phyloP scores from a whole-genome alignment of 2,888 invertebrate genomes.

The Hirtodrosophila duncani region DNA sequence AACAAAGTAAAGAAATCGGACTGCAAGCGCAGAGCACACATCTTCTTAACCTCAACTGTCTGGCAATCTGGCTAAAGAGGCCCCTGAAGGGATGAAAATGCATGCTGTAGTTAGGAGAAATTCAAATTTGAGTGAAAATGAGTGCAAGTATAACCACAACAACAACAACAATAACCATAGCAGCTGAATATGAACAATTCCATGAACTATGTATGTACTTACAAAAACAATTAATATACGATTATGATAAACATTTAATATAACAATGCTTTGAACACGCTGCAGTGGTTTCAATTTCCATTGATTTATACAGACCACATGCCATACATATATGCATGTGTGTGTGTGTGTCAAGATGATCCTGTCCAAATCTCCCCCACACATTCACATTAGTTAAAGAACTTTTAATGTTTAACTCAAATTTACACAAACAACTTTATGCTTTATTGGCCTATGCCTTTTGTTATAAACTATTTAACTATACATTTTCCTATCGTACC shows the following conservation, averaged over 20 bases:
- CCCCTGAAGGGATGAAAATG: conserved; percentile 10
- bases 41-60: conserved; percentile 17
- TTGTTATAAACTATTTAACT: conserved; percentile 27
- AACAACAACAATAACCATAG: background rate
- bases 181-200: too few relatives aligned
- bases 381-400: conserved; percentile 11
- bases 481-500: conserved; percentile 31
- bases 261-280: background rate
- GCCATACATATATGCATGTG: background rate
- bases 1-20: too few relatives aligned
- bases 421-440: conserved; percentile 15
- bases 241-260: too few relatives aligned
- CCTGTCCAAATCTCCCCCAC: background rate
- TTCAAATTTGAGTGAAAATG: conserved; percentile 11
- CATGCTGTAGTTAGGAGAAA: conserved; percentile 28
- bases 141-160: background rate
- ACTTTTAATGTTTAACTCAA: conserved; percentile 3
- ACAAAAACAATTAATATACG: too few relatives aligned
- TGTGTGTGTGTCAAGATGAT: too few relatives aligned
- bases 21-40: too few relatives aligned
- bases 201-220: too few relatives aligned
- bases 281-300: conserved; percentile 6
- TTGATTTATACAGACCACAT: background rate
- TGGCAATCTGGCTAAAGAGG: conserved; percentile 5
- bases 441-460: conserved; percentile 43